These are phyloP conservation scores for Galeopsomyia nigrocyanea DNA, from an alignment of 2,888 invertebrate genomes.

Conservation along the genomic window DNA sequence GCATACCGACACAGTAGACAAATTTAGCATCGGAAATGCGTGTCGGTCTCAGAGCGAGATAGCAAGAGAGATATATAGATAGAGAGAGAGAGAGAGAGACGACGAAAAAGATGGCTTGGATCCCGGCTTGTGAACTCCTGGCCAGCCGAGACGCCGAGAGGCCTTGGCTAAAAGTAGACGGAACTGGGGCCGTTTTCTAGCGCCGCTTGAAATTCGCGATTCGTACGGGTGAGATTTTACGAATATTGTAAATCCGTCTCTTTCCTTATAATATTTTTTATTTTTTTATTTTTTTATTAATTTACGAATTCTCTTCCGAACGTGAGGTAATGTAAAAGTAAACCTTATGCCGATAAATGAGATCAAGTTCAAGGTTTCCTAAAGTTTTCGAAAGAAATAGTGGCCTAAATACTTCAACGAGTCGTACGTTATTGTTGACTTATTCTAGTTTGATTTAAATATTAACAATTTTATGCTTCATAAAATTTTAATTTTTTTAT, in stretches of 20 bases:
- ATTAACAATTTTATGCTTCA: too few relatives aligned
- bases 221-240: conserved; percentile 12
- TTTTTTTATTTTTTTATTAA: too few relatives aligned
- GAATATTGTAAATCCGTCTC: too few relatives aligned
- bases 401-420: too few relatives aligned
- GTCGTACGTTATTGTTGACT: too few relatives aligned
- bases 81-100: conserved; percentile 15
- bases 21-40: conserved; percentile 67
- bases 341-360: too few relatives aligned
- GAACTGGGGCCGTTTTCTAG: conserved; percentile 44
- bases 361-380: conserved; percentile 40
- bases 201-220: conserved; percentile 19
- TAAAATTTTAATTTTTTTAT: too few relatives aligned
- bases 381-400: too few relatives aligned
- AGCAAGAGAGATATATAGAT: conserved; percentile 10
- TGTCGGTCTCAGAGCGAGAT: conserved; percentile 55
- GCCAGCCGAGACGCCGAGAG: conserved; percentile 48
- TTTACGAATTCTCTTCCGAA: too few relatives aligned
- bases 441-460: too few relatives aligned
- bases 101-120: conserved; percentile 56
- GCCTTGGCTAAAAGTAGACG: conserved; percentile 68
- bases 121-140: conserved; percentile 57
- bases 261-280: too few relatives aligned
- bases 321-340: too few relatives aligned
- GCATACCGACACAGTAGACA: conserved; percentile 53